A percentile compares a stretch with the other conserved stretches of the same genome.
These are phyloP conservation scores for Nymphalis io DNA, from an alignment of 1,140 invertebrate species.

Conservation along the genomic window DNA sequence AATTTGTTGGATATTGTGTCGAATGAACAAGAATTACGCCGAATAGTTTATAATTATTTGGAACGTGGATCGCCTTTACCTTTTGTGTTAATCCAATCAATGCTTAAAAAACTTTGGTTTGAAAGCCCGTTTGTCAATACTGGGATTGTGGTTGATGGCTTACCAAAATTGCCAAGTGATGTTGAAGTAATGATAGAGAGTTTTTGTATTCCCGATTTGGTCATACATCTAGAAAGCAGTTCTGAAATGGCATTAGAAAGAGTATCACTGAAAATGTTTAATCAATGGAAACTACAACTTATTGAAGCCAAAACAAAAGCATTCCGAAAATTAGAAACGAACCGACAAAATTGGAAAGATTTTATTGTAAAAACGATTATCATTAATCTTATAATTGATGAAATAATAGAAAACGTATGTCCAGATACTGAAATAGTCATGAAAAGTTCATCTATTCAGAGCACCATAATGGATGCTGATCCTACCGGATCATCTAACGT, in stretches of 20 bases:
- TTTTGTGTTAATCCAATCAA: constrained; percentile 56
- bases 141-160: constrained; percentile 82
- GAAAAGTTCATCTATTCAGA: constrained; percentile 44
- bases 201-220: constrained; percentile 80
- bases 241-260: constrained; percentile 61
- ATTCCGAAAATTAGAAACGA: constrained; percentile 48
- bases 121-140: constrained; percentile 64
- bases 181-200: constrained; percentile 73
- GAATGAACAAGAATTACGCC: constrained; percentile 64
- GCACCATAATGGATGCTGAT: constrained; percentile 61
- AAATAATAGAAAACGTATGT: constrained; percentile 52
- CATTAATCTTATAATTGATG: constrained; percentile 58
- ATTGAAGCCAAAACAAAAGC: constrained; percentile 56
- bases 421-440: constrained; percentile 31
- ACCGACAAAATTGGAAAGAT: constrained; percentile 55
- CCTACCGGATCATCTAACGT: constrained; percentile 54
- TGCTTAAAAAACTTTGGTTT: constrained; percentile 79
- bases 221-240: constrained; percentile 74
- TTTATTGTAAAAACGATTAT: constrained; percentile 59
- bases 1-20: constrained; percentile 48
- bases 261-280: constrained; percentile 54
- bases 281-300: constrained; percentile 69
- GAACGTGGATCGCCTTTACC: constrained; percentile 66
- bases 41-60: constrained; percentile 70
- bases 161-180: constrained; percentile 79